These are phyloP conservation scores for Bubo scandiacus DNA, from an alignment of 2,113 vertebrate species.

Conservation along the genomic window DNA sequence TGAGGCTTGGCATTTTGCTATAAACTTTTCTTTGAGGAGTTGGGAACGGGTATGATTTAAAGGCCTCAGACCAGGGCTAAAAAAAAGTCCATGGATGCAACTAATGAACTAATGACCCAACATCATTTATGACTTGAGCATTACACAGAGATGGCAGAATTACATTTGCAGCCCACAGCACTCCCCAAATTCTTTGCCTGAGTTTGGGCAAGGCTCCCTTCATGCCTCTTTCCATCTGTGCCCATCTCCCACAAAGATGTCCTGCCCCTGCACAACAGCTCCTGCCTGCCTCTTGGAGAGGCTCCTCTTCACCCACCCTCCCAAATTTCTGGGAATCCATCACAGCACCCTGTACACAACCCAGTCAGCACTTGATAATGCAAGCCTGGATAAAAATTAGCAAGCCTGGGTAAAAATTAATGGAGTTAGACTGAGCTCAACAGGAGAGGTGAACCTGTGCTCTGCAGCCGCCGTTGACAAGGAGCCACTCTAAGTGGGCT, in stretches of 20 bases:
- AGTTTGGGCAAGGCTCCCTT: not conserved
- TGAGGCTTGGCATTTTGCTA: not conserved
- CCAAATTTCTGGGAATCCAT: not conserved
- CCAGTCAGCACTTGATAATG: fast-evolving
- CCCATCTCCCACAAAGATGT: not conserved
- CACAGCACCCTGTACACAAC: not conserved
- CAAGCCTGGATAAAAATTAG: constrained; percentile 29
- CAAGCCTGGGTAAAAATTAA: constrained; percentile 49
- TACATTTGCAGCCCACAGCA: not conserved
- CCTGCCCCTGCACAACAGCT: not conserved
- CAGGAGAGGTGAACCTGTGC: not conserved
- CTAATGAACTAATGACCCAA: not conserved
- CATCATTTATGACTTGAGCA: not conserved
- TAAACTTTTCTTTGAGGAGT: not conserved
- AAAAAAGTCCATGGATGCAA: not conserved
- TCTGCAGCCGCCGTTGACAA: fast-evolving
- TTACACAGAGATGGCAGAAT: fast-evolving
- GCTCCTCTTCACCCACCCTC: not conserved
- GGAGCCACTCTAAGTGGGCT: not conserved
- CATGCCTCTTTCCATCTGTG: fast-evolving
- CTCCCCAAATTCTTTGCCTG: not conserved
- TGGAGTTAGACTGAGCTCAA: not conserved
- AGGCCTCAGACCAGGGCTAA: not conserved
- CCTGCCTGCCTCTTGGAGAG: fast-evolving
- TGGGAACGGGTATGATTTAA: not conserved